Conservation (phyloP, 1,140 invertebrate genomes). For the Drosophila novamexicana region DNA sequence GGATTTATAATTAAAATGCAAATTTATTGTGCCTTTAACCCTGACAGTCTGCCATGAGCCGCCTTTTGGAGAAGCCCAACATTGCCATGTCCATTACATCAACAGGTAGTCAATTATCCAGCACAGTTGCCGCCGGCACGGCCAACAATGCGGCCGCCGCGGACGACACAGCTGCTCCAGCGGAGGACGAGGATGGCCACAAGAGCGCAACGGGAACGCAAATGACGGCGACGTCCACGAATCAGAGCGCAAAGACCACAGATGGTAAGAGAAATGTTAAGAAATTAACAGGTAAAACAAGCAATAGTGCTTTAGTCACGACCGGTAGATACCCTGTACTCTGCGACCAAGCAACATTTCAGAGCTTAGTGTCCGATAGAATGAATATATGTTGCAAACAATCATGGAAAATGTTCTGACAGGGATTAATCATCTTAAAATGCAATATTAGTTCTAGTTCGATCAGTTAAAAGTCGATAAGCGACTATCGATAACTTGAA, state of each 20-base stretch:
- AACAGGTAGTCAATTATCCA: conserved; percentile 76
- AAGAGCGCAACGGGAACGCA: not conserved
- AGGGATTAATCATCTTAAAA: too few relatives aligned
- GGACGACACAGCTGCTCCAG: conserved; percentile 19
- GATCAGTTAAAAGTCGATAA: too few relatives aligned
- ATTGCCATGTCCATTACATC: conserved; percentile 81
- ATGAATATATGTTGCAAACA: too few relatives aligned
- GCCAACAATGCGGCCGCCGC: conserved; percentile 25
- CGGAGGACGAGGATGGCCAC: conserved; percentile 45
- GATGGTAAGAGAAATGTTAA: conserved; percentile 41
- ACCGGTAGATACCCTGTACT: too few relatives aligned
- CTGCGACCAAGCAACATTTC: too few relatives aligned
- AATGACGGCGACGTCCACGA: not conserved
- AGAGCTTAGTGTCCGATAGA: too few relatives aligned
- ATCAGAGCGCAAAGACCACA: conserved; percentile 21
- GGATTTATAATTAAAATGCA: conserved; percentile 36
- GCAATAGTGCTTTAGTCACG: not conserved
- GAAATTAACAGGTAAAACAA: too few relatives aligned
- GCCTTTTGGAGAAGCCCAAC: conserved; percentile 82
- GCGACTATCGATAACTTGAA: too few relatives aligned
- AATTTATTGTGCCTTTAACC: conserved; percentile 31
- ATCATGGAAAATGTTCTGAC: too few relatives aligned
- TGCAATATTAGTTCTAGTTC: too few relatives aligned
- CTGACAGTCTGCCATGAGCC: conserved; percentile 82
- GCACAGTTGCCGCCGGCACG: conserved; percentile 44